phyloP scores from a whole-genome alignment of 2,113 vertebrate genomes.

The Dryoscopus gambensis region DNA sequence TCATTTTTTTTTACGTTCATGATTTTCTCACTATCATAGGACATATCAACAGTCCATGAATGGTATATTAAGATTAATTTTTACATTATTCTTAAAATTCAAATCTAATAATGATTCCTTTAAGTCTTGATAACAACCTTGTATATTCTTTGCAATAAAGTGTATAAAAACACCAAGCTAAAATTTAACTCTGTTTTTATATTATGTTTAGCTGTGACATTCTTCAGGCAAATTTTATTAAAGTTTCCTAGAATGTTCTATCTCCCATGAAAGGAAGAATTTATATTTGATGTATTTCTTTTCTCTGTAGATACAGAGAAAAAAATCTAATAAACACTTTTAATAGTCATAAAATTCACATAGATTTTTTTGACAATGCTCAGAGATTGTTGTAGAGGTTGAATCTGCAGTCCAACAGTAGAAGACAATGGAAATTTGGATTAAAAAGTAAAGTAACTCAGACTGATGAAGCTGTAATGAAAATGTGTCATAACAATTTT shows the following conservation, averaged over 20 bases:
- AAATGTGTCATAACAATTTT: neutral
- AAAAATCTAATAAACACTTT: neutral
- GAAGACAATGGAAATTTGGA: neutral
- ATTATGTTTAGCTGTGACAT: neutral
- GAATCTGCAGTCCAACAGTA: neutral
- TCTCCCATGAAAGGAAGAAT: neutral
- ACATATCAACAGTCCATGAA: neutral
- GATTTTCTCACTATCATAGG: neutral
- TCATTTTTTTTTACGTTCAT: neutral
- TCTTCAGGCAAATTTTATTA: neutral
- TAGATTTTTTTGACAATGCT: neutral
- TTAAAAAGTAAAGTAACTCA: neutral
- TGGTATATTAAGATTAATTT: neutral
- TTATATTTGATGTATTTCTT: neutral
- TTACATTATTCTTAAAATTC: neutral
- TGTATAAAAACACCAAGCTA: neutral
- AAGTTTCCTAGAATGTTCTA: neutral
- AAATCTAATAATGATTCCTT: neutral
- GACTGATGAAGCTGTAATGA: neutral
- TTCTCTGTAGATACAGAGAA: neutral
- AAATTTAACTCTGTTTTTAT: neutral
- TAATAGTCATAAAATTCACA: neutral
- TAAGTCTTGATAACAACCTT: neutral
- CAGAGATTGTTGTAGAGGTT: neutral
- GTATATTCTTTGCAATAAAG: neutral